phyloP scores from a whole-genome alignment of 2,797 vertebrate genomes.

The Chrosomus eos region DNA sequence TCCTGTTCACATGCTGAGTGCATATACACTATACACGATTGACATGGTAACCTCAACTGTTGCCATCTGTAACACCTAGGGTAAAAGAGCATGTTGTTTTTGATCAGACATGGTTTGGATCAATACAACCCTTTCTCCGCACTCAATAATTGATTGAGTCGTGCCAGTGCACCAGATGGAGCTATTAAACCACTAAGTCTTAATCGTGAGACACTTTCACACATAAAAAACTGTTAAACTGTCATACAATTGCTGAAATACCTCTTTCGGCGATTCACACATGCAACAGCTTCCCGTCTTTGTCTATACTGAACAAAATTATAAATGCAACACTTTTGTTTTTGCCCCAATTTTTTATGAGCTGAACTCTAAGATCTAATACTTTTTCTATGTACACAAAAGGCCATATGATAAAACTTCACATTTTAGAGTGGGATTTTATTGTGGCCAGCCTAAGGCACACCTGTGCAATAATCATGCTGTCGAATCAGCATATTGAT shows the following conservation, averaged over 20 bases:
- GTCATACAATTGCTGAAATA: not conserved
- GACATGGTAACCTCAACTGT: constrained; percentile 14
- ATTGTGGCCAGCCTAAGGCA: no score
- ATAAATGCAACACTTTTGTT: no score
- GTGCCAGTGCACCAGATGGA: constrained; percentile 23
- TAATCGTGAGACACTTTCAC: constrained; percentile 22
- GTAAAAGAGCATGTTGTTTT: constrained; percentile 12
- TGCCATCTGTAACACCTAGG: constrained; percentile 3
- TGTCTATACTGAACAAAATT: not conserved
- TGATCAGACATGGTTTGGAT: constrained; percentile 44
- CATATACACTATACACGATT: not conserved
- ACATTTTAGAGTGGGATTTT: no score
- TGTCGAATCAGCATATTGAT: no score
- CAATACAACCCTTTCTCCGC: constrained; percentile 27
- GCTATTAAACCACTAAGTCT: constrained; percentile 37
- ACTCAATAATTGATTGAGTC: constrained; percentile 43
- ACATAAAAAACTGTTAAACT: not conserved
- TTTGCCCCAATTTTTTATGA: no score
- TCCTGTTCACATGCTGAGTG: constrained; percentile 14
- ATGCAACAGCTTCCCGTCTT: not conserved
- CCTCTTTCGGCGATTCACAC: not conserved
- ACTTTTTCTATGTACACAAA: no score
- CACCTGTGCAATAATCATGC: no score
- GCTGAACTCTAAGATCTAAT: no score
- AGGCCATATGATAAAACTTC: no score